Evolutionary conservation across 2,797 vertebrate species (phyloP), one percentile per base, ranked within the genome.

Genomic region (Okamejei kenojei): DNA sequence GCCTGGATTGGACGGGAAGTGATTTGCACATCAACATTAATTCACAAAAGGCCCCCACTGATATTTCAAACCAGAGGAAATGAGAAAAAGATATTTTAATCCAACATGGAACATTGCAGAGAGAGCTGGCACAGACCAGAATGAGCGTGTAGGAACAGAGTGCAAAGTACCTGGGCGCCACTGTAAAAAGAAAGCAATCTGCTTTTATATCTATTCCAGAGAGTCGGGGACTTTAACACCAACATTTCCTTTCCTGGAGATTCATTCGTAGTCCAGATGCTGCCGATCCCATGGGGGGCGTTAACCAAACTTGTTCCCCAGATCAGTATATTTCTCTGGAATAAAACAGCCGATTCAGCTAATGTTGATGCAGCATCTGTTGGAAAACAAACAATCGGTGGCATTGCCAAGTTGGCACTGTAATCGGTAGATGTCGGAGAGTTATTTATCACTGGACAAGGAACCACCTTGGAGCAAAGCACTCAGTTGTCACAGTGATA

Each of bases 11-110:
- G 90, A 92, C 13, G 9, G 73, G 71, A 74, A 74, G 45, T 73
- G 90, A 35, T 54, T 17, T 6, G 38, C 6, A 1, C 90, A 54
- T 54, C 68, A 91, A 91, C 68, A 73, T n/a, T 54, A 76, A 76
- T 91, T 91, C 65, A 91, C 88, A 91, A 73, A 73, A 45, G 88
- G 7, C 68, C 45, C 71, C 73, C 35, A 76, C 90, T 76, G 71
- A 92, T 76, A 92, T 58, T 92, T 92, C 35, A 92, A n/a, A 68
- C n/a, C 84, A 88, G 61, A 88, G n/a, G 8, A 76, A 58, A 74
- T 74, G 71, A 92, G 7, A 54, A 91, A 76, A 76, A 29, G 32
- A 58, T 23, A 38, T 92, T 91, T 92, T 76, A 76, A 92, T 92
- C 38, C 45, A 74, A 92, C 32, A 73, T 26, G 26, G 90, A 76